Evolutionary conservation across 2,888 invertebrate genomes (phyloP).

Genomic region (Parochlus steinenii): DNA sequence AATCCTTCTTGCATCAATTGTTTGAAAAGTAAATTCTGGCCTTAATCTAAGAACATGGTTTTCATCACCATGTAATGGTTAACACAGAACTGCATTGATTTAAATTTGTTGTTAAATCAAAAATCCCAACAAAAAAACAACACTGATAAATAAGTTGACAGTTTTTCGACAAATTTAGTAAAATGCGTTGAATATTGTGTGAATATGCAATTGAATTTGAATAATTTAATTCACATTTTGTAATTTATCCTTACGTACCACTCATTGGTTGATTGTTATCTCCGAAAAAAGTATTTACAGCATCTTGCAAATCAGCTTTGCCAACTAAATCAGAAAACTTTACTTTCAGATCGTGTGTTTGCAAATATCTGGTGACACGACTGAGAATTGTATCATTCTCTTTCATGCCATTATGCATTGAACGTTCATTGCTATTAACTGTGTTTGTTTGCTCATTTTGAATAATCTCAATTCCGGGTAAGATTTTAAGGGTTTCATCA

Average conservation of each 20-base stretch:
- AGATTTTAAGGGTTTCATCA: constrained; percentile 22
- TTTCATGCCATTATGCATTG: constrained; percentile 17
- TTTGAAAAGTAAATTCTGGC: no score
- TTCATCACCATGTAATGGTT: no score
- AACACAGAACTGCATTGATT: no score
- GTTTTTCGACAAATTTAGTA: background rate
- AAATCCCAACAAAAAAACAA: background rate
- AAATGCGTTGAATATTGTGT: background rate
- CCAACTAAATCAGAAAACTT: constrained; percentile 52
- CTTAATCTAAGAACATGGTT: no score
- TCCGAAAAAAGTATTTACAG: constrained; percentile 31
- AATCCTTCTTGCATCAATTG: no score
- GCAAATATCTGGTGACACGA: constrained; percentile 46
- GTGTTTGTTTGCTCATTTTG: constrained; percentile 14
- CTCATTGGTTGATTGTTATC: constrained; percentile 35
- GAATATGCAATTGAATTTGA: background rate
- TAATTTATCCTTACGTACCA: constrained; percentile 34
- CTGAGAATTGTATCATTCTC: constrained; percentile 39
- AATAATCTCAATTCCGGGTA: constrained; percentile 27
- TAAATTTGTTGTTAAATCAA: background rate
- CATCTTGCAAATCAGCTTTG: constrained; percentile 42
- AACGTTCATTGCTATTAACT: constrained; percentile 25
- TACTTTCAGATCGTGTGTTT: constrained; percentile 55
- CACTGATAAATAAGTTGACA: background rate
- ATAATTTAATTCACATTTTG: background rate